Conservation (phyloP, 2,888 invertebrate species). For the Homarus gammarus region DNA sequence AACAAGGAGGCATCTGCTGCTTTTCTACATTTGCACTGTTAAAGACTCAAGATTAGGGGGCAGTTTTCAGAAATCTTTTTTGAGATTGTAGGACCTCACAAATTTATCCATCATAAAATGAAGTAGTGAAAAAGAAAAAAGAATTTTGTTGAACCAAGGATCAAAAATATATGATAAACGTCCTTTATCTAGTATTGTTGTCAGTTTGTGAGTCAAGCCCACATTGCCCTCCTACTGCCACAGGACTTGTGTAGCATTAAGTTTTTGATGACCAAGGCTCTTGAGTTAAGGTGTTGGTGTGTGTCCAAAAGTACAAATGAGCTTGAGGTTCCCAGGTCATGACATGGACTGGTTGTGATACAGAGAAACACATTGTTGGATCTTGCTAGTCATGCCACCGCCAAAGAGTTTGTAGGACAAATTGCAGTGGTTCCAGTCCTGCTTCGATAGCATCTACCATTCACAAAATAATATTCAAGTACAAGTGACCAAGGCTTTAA, state of each 20-base stretch:
- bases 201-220: constrained; percentile 36
- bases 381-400: constrained; percentile 72
- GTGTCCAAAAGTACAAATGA: constrained; percentile 70
- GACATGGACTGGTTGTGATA: constrained; percentile 73
- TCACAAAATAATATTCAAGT: constrained; percentile 59
- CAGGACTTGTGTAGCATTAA: constrained; percentile 67
- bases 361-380: constrained; percentile 72
- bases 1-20: constrained; percentile 47
- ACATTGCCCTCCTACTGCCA: constrained; percentile 65
- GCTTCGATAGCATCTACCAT: constrained; percentile 52
- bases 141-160: constrained; percentile 55
- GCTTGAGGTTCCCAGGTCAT: constrained; percentile 70
- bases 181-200: constrained; percentile 55
- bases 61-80: constrained; percentile 46
- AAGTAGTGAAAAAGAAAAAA: constrained; percentile 28
- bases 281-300: constrained; percentile 67
- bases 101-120: constrained; percentile 24
- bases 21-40: constrained; percentile 49
- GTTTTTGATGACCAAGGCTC: constrained; percentile 62
- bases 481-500: constrained; percentile 68
- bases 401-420: constrained; percentile 70
- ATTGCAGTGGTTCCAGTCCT: constrained; percentile 70
- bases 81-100: constrained; percentile 30
- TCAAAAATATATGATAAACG: constrained; percentile 57
- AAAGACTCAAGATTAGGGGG: constrained; percentile 38